Conservation (phyloP, 2,888 invertebrate genomes). For the Mamestra brassicae region DNA sequence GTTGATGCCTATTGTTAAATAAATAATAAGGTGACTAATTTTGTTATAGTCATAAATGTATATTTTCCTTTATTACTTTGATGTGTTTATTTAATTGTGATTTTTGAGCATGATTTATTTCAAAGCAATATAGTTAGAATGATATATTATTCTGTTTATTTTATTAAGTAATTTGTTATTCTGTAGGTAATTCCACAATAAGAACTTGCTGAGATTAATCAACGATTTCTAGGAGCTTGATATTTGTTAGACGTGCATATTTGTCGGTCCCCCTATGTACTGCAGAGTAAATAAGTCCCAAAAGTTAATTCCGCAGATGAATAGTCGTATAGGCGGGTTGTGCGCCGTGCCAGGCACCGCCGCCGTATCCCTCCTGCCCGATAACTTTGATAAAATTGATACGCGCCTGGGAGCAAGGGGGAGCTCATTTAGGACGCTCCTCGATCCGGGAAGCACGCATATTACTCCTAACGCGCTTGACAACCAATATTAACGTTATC, state of each 20-base stretch:
- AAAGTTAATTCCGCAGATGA: conserved; percentile 71
- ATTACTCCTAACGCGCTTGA: conserved; percentile 44
- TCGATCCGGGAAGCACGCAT: conserved; percentile 65
- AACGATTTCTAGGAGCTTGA: conserved; percentile 10
- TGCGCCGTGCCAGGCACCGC: conserved; percentile 85
- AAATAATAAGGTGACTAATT: conserved; percentile 9
- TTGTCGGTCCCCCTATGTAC: conserved; percentile 52
- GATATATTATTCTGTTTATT: neutral
- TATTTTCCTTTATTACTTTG: conserved; percentile 18
- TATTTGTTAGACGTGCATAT: conserved; percentile 36
- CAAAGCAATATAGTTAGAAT: neutral
- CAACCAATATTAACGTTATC: conserved; percentile 47
- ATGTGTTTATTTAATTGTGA: neutral
- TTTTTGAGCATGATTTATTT: conserved; percentile 13
- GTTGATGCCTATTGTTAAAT: conserved; percentile 9
- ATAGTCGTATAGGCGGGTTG: conserved; percentile 63
- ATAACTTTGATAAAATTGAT: conserved; percentile 82
- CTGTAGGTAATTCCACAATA: neutral
- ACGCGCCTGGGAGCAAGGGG: conserved; percentile 79
- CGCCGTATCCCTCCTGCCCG: conserved; percentile 76
- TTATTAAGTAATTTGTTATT: neutral
- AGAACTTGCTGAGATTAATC: neutral
- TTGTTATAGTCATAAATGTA: conserved; percentile 3
- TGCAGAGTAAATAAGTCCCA: conserved; percentile 54
- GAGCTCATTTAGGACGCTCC: conserved; percentile 72